A percentile compares a stretch with the other conserved stretches of the same genome.
These are phyloP conservation scores for Leuciscus idus DNA, from an alignment of 2,113 vertebrate species.

Conservation along the genomic window DNA sequence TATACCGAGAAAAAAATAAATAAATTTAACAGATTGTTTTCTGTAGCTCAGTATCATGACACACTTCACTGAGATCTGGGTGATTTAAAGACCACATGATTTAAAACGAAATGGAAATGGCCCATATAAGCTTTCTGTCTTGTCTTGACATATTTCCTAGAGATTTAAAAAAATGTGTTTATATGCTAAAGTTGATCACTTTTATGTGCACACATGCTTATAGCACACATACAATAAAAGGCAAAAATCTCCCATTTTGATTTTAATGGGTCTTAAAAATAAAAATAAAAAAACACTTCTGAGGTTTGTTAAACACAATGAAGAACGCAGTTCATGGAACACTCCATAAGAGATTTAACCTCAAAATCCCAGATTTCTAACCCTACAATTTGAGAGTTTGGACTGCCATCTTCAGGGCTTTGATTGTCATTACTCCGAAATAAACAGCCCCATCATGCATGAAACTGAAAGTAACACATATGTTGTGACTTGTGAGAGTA, in stretches of 20 bases:
- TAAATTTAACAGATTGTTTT: neutral
- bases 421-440: slow-evolving; percentile 3
- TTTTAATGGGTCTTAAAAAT: neutral
- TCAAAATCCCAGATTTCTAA: neutral
- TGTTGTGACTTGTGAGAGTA: neutral
- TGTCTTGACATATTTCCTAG: neutral
- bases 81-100: neutral
- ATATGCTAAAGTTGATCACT: neutral
- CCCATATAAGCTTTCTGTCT: neutral
- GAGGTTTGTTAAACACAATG: neutral
- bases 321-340: neutral
- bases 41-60: neutral
- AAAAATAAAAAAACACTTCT: too few species aligned
- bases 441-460: neutral
- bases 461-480: slow-evolving; percentile 29
- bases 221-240: neutral
- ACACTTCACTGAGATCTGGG: neutral
- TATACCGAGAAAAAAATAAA: neutral
- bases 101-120: neutral
- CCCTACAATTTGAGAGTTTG: neutral
- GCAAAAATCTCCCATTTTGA: neutral
- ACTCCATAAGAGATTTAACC: neutral
- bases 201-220: neutral
- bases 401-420: slow-evolving; percentile 41
- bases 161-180: neutral